These are phyloP conservation scores for Brachirus orientalis DNA, from an alignment of 2,113 vertebrate species.

Conservation along the genomic window DNA sequence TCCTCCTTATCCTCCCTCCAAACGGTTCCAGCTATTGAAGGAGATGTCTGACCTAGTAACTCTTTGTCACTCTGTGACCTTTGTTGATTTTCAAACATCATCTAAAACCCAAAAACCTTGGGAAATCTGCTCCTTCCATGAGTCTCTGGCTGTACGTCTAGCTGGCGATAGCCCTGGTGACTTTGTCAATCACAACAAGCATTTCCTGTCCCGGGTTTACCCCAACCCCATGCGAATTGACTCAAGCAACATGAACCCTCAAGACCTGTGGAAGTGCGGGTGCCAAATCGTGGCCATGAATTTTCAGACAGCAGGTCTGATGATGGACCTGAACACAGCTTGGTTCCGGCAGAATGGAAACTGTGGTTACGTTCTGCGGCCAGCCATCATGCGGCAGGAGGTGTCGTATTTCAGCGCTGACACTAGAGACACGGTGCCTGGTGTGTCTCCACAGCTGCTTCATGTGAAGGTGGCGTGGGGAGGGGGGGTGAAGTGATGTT, in stretches of 20 bases:
- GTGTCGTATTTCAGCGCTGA: slow-evolving; percentile 95
- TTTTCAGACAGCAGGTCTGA: slow-evolving; percentile 92
- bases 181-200: slow-evolving; percentile 96
- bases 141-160: slow-evolving; percentile 88
- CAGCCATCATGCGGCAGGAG: slow-evolving; percentile 94
- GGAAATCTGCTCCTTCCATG: slow-evolving; percentile 92
- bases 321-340: slow-evolving; percentile 95
- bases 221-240: slow-evolving; percentile 93
- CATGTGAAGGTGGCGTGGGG: slow-evolving; percentile 78
- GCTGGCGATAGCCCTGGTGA: slow-evolving; percentile 88
- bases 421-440: slow-evolving; percentile 91
- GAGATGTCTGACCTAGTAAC: slow-evolving; percentile 90
- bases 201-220: slow-evolving; percentile 89
- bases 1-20: slow-evolving; percentile 65
- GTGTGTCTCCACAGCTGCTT: slow-evolving; percentile 93
- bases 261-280: slow-evolving; percentile 96
- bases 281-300: slow-evolving; percentile 97
- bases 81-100: slow-evolving; percentile 89
- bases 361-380: slow-evolving; percentile 92
- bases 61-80: slow-evolving; percentile 89
- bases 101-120: slow-evolving; percentile 90
- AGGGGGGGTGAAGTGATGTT: background rate
- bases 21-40: slow-evolving; percentile 87
- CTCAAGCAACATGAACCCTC: slow-evolving; percentile 96
- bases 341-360: slow-evolving; percentile 96